Evolutionary conservation across 2,797 vertebrate genomes (phyloP).

Genomic region (Alcedo atthis): DNA sequence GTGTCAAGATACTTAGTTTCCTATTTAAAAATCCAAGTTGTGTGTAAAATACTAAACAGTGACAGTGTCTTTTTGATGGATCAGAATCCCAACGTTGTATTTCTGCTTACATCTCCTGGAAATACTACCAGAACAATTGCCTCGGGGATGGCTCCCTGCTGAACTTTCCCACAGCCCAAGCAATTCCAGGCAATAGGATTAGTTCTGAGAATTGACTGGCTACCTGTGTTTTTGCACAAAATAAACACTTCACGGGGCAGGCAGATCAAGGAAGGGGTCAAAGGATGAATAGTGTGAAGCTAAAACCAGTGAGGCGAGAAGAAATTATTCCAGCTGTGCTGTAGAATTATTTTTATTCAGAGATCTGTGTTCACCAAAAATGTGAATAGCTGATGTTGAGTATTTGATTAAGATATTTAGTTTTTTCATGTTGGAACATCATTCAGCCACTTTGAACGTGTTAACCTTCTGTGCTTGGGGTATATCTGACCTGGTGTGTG

Average conservation of each 20-base stretch:
- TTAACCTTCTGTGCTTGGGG: background rate
- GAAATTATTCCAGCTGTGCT: background rate
- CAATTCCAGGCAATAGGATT: background rate
- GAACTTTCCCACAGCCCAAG: background rate
- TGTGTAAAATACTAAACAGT: background rate
- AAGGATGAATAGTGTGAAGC: background rate
- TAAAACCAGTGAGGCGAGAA: background rate
- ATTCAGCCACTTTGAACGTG: background rate
- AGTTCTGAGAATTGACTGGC: background rate
- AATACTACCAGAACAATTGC: background rate
- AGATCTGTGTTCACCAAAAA: background rate
- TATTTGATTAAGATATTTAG: background rate
- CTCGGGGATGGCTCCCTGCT: background rate
- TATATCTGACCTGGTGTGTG: fast-evolving
- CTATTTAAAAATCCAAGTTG: background rate
- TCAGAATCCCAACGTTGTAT: background rate
- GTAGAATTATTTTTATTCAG: background rate
- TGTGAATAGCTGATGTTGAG: background rate
- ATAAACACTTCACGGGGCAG: background rate
- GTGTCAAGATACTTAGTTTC: background rate
- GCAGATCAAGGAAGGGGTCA: background rate
- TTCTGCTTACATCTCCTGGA: background rate
- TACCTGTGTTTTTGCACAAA: background rate
- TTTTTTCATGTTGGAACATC: background rate
- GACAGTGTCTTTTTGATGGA: background rate